Conservation (phyloP, 2,888 invertebrate species). For the Drosophila nigricruria region DNA sequence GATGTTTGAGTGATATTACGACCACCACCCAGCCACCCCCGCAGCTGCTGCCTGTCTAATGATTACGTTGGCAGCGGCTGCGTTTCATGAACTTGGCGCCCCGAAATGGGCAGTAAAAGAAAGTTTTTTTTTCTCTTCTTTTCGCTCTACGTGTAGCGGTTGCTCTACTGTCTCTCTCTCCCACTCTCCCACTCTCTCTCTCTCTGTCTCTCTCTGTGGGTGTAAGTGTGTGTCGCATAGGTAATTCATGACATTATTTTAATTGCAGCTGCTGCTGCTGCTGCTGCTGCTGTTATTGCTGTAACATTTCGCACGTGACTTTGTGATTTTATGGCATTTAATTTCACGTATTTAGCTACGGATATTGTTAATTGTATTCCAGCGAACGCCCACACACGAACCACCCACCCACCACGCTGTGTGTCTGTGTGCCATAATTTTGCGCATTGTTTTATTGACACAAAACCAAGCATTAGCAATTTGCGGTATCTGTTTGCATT, state of each 20-base stretch:
- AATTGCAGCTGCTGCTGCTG: constrained; percentile 69
- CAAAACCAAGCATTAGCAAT: constrained; percentile 43
- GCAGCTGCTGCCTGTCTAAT: constrained; percentile 32
- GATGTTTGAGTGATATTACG: constrained; percentile 71
- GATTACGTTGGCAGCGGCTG: constrained; percentile 58
- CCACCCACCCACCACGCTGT: too few relatives aligned
- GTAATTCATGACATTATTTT: constrained; percentile 80
- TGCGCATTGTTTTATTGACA: constrained; percentile 54
- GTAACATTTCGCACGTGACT: constrained; percentile 80
- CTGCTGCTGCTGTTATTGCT: constrained; percentile 57
- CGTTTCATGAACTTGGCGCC: constrained; percentile 66
- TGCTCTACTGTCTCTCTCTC: constrained; percentile 4
- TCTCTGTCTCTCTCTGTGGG: constrained; percentile 9
- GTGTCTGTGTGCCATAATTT: constrained; percentile 15
- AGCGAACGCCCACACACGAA: not conserved
- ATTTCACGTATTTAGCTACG: constrained; percentile 81
- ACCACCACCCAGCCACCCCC: constrained; percentile 15
- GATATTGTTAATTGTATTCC: constrained; percentile 78
- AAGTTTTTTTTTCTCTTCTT: constrained; percentile 38
- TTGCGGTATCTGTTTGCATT: constrained; percentile 19
- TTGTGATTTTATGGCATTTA: constrained; percentile 82
- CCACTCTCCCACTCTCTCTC: not conserved
- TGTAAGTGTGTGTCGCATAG: constrained; percentile 39
- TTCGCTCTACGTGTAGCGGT: constrained; percentile 37
- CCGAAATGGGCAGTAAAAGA: constrained; percentile 65